Conservation (phyloP, 2,797 vertebrate species). For the Melopsittacus undulatus region DNA sequence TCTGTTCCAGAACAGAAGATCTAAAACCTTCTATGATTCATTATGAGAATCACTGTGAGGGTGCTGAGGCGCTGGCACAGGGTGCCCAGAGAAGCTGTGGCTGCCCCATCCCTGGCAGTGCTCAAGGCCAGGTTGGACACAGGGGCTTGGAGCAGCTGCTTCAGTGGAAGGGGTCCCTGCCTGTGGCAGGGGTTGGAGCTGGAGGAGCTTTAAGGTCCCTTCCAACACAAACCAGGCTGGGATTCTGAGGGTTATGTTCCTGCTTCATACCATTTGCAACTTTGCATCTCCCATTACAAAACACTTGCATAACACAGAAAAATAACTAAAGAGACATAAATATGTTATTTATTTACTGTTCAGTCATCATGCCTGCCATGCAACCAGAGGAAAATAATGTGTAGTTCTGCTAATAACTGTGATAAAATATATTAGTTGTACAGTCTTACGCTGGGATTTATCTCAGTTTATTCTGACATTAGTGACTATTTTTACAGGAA, state of each 20-base stretch:
- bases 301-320: background rate
- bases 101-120: too few species aligned
- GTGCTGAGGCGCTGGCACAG: background rate
- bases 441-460: background rate
- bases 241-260: background rate
- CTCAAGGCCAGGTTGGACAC: too few species aligned
- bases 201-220: background rate
- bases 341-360: background rate
- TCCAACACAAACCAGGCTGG: accelerated
- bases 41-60: background rate
- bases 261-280: background rate
- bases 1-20: background rate
- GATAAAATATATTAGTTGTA: background rate
- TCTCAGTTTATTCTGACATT: background rate
- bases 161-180: too few species aligned
- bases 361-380: background rate
- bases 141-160: too few species aligned
- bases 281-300: background rate
- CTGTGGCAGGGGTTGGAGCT: too few species aligned
- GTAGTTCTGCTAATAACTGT: background rate
- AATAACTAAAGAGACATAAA: background rate
- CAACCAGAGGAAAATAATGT: background rate
- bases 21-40: background rate
- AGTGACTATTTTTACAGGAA: background rate
- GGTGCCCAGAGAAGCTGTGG: too few species aligned